phyloP scores from a whole-genome alignment of 1,140 invertebrate species.

The Pseudomyrmex sp. region DNA sequence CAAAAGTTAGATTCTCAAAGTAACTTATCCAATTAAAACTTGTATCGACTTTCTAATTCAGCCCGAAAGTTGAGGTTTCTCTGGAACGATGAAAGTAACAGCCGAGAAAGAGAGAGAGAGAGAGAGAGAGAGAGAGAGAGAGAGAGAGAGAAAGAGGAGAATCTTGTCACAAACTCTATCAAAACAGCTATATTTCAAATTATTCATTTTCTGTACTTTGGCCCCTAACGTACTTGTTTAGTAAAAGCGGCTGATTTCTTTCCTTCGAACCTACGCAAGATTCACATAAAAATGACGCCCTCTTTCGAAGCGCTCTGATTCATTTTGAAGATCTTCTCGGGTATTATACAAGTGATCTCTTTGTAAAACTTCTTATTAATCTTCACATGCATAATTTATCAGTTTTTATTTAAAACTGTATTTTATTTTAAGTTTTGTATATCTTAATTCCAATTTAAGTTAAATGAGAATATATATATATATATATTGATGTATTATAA shows the following conservation, averaged over 20 bases:
- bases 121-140: too few relatives aligned
- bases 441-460: too few relatives aligned
- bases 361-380: neutral
- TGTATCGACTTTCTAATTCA: slow-evolving; percentile 60
- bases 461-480: too few relatives aligned
- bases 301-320: neutral
- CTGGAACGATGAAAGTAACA: slow-evolving; percentile 21
- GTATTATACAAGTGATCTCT: slow-evolving; percentile 4
- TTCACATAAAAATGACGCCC: neutral
- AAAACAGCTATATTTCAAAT: neutral
- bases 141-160: neutral
- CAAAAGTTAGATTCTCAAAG: slow-evolving; percentile 36
- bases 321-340: neutral
- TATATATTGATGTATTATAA: too few relatives aligned
- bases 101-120: neutral
- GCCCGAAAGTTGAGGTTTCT: neutral
- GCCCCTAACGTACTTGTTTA: neutral
- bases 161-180: neutral
- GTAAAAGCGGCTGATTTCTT: slow-evolving; percentile 8
- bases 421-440: too few relatives aligned
- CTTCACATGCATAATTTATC: too few relatives aligned
- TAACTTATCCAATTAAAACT: slow-evolving; percentile 66
- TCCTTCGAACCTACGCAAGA: neutral
- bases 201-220: slow-evolving; percentile 1
- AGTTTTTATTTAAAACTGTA: too few relatives aligned